Evolutionary conservation across 2,113 vertebrate genomes (phyloP), one percentile per base, ranked within the genome.

Genomic region (Enhydra lutris): DNA sequence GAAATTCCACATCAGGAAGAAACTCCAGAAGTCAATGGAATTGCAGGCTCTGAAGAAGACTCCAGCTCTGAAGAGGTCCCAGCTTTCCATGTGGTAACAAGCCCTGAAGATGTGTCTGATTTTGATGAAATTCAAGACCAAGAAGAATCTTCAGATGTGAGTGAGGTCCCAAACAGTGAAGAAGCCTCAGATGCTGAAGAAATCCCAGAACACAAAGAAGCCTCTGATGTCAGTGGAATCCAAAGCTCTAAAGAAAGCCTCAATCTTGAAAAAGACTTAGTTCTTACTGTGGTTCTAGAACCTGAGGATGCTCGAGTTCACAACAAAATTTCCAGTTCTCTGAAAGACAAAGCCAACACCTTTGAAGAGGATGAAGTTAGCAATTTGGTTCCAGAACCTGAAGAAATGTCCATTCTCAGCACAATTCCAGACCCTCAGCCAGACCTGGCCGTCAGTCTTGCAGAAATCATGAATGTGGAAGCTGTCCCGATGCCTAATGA

Each of bases 341-440:
- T 74, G 67, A 90, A 83, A 94, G 79, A 90, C 29, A 12, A 11
- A 55, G 21, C 18, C 31, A 31, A 50, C 36, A 78, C 7, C 65
- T 92, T 34, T 79, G 93, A 97, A 91, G 84, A 96, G 86, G 83
- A 92, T 34, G 67, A 94, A 80, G 24, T 78, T 61, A 83, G 6
- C 69, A 69, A 3, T 61, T 57, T 93, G 55, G 31, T 29, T 80
- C 57, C 89, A 52, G 95, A 96, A 29, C 69, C 65, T 71, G 94
- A 97, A 84, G 89, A 94, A 80, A 42, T 93, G 42, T 97, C 92
- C 73, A 85, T 97, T 89, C 42, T 91, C 18, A 95, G 3, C 67
- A 89, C 39, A 88, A 93, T 97, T 90, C 85, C 89, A 94, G 91
- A 98, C 73, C 91, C 24, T 84, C 89, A 73, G 26, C 86, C 93